Evolutionary conservation across 2,797 vertebrate species (phyloP).

Genomic region (Characodon lateralis): DNA sequence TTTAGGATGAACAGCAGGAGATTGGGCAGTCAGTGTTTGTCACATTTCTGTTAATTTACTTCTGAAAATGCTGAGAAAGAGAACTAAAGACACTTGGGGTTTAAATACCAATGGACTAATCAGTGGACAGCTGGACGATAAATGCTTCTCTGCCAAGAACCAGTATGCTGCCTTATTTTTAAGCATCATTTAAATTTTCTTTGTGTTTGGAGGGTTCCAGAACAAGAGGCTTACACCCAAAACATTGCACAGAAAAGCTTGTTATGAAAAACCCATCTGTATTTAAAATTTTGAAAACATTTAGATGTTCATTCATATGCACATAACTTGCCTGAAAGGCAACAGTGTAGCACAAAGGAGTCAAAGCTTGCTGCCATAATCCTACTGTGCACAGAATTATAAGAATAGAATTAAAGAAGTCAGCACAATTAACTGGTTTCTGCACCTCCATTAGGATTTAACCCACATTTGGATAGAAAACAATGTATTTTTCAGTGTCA

Average conservation of each 20-base stretch:
- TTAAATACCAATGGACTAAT: conserved; percentile 18
- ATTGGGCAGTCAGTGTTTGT: not conserved
- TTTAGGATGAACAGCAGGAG: conserved; percentile 14
- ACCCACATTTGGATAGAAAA: conserved; percentile 23
- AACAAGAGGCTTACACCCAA: conserved; percentile 21
- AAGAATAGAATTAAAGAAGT: conserved; percentile 31
- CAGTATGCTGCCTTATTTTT: not conserved
- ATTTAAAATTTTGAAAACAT: conserved; percentile 35
- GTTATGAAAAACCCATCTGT: conserved; percentile 33
- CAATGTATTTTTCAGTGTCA: not conserved
- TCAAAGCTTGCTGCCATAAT: conserved; percentile 27
- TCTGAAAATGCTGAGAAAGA: conserved; percentile 21
- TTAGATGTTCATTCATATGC: conserved; percentile 51
- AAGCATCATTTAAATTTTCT: not conserved
- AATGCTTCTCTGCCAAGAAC: conserved; percentile 10
- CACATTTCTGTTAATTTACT: conserved; percentile 19
- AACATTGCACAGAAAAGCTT: conserved; percentile 21
- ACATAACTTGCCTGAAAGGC: conserved; percentile 58
- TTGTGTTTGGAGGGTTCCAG: conserved; percentile 1
- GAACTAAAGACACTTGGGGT: not conserved
- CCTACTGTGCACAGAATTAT: conserved; percentile 36
- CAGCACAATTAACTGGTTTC: conserved; percentile 25
- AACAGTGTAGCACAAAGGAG: conserved; percentile 40
- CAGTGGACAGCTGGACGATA: conserved; percentile 6
- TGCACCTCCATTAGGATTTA: conserved; percentile 28